These are phyloP conservation scores for Tauraco hartlaubi DNA, from an alignment of 2,797 vertebrate genomes.

Conservation along the genomic window DNA sequence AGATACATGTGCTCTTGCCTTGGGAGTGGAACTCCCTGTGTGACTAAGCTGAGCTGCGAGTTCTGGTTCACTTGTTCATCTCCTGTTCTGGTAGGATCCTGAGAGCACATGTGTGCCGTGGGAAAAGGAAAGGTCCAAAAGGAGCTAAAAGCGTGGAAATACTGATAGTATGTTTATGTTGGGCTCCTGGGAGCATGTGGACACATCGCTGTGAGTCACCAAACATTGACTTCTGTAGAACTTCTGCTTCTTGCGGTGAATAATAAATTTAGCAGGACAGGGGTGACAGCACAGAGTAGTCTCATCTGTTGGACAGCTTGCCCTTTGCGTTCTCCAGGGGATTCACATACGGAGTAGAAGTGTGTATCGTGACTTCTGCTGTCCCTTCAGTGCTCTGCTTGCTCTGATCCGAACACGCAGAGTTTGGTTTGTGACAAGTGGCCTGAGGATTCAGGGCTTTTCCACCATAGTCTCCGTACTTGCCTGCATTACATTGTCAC, in stretches of 20 bases:
- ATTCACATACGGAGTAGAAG: not conserved
- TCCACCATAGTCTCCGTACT: not conserved
- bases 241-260: not conserved
- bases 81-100: not conserved
- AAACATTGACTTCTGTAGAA: not conserved
- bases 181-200: not conserved
- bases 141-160: not conserved
- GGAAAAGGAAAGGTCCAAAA: not conserved
- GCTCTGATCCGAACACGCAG: not conserved
- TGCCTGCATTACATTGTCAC: accelerated
- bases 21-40: not conserved
- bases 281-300: not conserved
- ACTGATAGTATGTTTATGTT: not conserved
- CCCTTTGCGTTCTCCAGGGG: not conserved
- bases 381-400: not conserved
- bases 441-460: not conserved
- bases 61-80: not conserved
- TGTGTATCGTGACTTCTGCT: accelerated
- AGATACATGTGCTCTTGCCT: accelerated
- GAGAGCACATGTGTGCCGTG: not conserved
- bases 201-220: accelerated
- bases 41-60: not conserved
- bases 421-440: not conserved
- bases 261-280: not conserved
- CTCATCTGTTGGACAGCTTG: conserved; percentile 24